A percentile compares a stretch with the other conserved stretches of the same genome.
Conservation (phyloP, 2,888 invertebrate genomes). For the Caenorhabditis sp. region DNA sequence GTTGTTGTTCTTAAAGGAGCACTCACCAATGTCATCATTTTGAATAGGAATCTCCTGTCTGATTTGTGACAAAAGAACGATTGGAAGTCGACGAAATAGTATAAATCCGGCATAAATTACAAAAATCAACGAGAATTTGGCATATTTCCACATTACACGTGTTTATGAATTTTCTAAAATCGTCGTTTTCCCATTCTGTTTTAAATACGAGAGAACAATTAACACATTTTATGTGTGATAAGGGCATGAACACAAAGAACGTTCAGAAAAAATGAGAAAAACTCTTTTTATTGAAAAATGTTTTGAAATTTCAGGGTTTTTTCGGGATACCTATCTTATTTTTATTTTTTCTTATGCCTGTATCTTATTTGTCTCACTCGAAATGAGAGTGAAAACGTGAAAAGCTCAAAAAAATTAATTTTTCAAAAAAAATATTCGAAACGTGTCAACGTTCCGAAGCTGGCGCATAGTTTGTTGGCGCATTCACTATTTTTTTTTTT, state of each 20-base stretch:
- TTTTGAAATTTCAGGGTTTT: too few species aligned
- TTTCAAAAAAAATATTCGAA: not conserved
- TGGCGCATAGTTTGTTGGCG: not conserved
- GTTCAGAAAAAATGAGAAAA: too few species aligned
- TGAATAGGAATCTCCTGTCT: slow-evolving; percentile 33
- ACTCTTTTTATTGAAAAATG: too few species aligned
- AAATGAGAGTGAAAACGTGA: not conserved
- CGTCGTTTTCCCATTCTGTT: slow-evolving; percentile 6
- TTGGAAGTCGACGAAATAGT: slow-evolving; percentile 40
- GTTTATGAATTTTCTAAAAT: not conserved
- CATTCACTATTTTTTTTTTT: slow-evolving; percentile 2
- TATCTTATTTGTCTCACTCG: too few species aligned
- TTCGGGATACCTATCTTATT: too few species aligned
- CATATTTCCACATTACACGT: not conserved
- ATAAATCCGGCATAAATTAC: slow-evolving; percentile 39
- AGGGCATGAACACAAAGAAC: too few species aligned
- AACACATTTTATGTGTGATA: too few species aligned
- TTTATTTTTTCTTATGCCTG: too few species aligned
- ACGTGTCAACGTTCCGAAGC: not conserved
- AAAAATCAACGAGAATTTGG: not conserved
- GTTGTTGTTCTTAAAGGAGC: not conserved
- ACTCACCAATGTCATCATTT: slow-evolving; percentile 46
- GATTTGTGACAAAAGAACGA: slow-evolving; percentile 35
- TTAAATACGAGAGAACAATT: not conserved
- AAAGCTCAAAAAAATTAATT: not conserved